Base-by-base conservation (phyloP, 2,797 vertebrate genomes). In the Menidia menidia region DNA sequence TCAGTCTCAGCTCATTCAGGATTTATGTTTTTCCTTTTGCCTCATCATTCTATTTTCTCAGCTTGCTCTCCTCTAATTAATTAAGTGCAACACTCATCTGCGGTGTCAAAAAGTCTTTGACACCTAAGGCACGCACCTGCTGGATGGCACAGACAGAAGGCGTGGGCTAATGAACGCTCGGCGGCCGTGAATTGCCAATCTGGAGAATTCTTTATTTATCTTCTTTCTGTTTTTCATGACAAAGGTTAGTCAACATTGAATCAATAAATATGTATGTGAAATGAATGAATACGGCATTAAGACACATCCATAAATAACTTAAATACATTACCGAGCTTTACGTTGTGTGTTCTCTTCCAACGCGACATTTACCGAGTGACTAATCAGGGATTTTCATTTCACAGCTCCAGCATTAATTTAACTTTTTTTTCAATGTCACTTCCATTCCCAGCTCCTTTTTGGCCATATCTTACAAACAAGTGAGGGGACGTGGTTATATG, bases 1-100 rank as follows among this genome's bases (percentile, higher is more conserved):
- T 62, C 0, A 2, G 39, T 19, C 31, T 44, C 16, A 60, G 9
- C 25, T 68, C n/a, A 60, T 18, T 50, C 16, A 52, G 50, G 11
- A 11, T 39, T 61, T 50, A 6, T 16, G 3, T 0, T 15, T 48
- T 18, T 35, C 48, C 60, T 13, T 52, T 33, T 48, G 0, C 14
- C 60, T 69, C 13, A 59, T 25, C 48, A 12, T 33, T 25, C 58
- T 70, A 61, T 45, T 60, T 60, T 64, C 56, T 50, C 73, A 75
- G 66, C 61, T 70, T 65, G 50, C 60, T 60, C 33, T 44, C 35
- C 61, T 6, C 60, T n/a, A 31, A 64, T 48, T 70, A 64, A 75
- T 69, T 69, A 75, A 60, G 61, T 18, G 61, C 60, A 70, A 64
- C 66, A 55, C 44, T 14, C 30, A 4, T 58, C 31, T 32, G 60